phyloP scores from a whole-genome alignment of 2,113 vertebrate species.

The Actenoides hombroni region DNA sequence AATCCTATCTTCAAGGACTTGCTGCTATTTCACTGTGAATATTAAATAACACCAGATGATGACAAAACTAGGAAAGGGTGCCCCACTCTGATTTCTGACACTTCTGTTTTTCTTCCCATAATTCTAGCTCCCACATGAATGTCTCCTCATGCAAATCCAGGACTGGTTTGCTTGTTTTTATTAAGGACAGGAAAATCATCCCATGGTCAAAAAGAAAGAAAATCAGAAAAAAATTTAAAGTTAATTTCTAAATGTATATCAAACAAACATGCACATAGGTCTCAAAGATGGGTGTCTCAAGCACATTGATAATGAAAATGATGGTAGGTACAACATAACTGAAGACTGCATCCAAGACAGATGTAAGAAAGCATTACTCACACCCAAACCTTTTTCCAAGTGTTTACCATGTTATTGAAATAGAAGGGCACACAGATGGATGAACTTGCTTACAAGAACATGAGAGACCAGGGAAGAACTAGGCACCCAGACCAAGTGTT shows the following conservation, averaged over 20 bases:
- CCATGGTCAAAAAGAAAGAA: neutral
- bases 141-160: neutral
- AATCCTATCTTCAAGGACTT: neutral
- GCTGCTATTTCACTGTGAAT: neutral
- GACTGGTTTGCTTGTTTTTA: neutral
- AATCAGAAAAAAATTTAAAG: neutral
- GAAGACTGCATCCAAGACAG: neutral
- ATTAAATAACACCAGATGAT: neutral
- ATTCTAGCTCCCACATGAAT: neutral
- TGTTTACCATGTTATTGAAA: neutral
- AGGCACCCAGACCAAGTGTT: neutral
- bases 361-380: neutral
- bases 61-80: neutral
- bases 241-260: neutral
- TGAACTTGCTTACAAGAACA: neutral
- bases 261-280: neutral
- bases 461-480: neutral
- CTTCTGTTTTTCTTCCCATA: neutral
- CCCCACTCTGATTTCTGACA: neutral
- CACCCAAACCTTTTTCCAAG: neutral
- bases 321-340: neutral
- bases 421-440: neutral
- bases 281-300: neutral
- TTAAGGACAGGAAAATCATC: neutral
- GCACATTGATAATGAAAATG: neutral